phyloP scores from a whole-genome alignment of 2,113 vertebrate species.

The Dasyprocta punctata region DNA sequence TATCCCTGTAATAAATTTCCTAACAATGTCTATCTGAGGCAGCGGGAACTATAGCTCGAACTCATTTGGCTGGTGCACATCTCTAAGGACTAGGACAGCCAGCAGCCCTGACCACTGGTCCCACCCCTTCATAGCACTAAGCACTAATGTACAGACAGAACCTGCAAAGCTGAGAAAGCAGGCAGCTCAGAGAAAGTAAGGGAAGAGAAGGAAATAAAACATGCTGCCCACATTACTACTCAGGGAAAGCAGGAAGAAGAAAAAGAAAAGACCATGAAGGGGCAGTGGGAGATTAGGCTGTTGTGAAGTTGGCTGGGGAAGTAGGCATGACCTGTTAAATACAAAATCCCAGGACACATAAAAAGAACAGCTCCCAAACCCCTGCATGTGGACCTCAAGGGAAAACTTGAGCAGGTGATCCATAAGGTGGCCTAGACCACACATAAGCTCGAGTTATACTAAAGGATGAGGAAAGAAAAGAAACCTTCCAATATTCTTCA shows the following conservation, averaged over 20 bases:
- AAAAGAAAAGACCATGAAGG: background rate
- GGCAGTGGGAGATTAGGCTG: background rate
- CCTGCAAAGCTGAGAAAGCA: background rate
- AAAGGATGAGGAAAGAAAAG: background rate
- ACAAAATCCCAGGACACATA: background rate
- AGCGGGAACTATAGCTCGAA: background rate
- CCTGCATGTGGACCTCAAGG: background rate
- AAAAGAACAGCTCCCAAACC: background rate
- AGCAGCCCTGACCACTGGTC: background rate
- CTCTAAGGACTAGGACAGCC: fast-evolving
- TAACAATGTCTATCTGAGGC: background rate
- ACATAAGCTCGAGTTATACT: background rate
- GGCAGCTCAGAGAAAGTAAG: background rate
- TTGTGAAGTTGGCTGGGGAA: background rate
- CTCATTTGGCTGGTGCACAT: background rate
- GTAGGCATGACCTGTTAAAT: background rate
- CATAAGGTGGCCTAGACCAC: background rate
- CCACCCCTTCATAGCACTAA: background rate
- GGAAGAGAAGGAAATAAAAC: background rate
- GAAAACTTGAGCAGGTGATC: background rate
- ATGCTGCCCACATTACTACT: background rate
- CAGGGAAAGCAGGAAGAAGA: background rate
- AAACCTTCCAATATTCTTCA: background rate
- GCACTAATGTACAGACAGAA: background rate
- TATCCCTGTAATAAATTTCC: background rate